These are phyloP conservation scores for Pogonus chalceus DNA, from an alignment of 1,140 invertebrate species.

Conservation along the genomic window DNA sequence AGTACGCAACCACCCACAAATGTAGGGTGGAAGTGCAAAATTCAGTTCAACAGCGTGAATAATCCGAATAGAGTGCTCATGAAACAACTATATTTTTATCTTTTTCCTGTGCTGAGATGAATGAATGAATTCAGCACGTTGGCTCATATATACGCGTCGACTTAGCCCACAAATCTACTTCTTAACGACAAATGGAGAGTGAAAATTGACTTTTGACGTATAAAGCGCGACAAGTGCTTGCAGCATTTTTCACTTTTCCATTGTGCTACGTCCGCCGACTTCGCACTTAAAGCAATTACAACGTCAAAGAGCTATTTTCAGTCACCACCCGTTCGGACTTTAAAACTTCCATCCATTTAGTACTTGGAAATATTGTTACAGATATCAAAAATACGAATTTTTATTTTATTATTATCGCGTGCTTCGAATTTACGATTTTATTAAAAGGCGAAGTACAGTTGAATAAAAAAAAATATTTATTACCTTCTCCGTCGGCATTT, in stretches of 20 bases:
- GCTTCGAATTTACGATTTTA: background rate
- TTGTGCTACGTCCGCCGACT: slow-evolving; percentile 17
- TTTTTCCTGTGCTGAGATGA: background rate
- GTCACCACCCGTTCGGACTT: background rate
- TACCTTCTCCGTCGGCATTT: slow-evolving; percentile 19
- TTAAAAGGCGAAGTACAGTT: background rate
- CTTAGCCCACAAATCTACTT: background rate
- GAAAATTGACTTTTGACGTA: slow-evolving; percentile 27
- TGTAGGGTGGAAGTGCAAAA: too few species aligned
- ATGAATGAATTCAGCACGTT: background rate
- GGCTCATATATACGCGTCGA: background rate
- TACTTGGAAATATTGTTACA: background rate
- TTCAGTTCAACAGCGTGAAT: too few species aligned
- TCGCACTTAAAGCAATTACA: slow-evolving; percentile 22
- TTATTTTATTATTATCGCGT: background rate
- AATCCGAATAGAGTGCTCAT: too few species aligned
- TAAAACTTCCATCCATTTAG: too few species aligned
- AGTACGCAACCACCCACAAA: too few species aligned
- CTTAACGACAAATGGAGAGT: slow-evolving; percentile 23
- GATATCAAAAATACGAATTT: background rate
- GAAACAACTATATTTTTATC: too few species aligned
- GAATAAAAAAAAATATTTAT: slow-evolving; percentile 8
- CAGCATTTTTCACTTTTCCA: slow-evolving; percentile 8
- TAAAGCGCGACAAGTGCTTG: slow-evolving; percentile 14
- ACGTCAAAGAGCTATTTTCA: slow-evolving; percentile 10